phyloP scores from a whole-genome alignment of 1,140 invertebrate genomes.

The Uloborus diversus region DNA sequence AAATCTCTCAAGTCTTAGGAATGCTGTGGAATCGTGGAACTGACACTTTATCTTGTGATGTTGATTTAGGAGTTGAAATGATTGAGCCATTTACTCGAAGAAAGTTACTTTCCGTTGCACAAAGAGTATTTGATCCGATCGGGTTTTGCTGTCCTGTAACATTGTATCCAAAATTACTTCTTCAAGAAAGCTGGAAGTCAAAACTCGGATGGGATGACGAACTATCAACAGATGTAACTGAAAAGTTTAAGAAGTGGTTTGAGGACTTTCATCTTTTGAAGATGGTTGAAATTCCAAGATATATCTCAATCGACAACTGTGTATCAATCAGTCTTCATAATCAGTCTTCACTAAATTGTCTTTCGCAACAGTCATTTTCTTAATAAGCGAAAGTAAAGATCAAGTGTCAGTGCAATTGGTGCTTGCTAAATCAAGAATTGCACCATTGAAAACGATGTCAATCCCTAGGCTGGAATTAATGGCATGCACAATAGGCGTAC shows the following conservation, averaged over 20 bases:
- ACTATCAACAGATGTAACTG: not conserved
- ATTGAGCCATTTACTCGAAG: not conserved
- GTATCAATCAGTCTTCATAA: not conserved
- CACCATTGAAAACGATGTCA: conserved; percentile 5
- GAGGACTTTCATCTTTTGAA: conserved; percentile 1
- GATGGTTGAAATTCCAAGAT: not conserved
- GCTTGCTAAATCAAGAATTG: not conserved
- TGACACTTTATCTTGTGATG: not conserved
- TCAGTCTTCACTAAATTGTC: not conserved
- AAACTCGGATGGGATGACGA: conserved; percentile 7
- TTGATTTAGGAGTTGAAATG: not conserved
- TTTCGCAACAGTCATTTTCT: not conserved
- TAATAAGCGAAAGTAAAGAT: not conserved
- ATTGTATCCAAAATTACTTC: not conserved
- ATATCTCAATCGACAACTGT: not conserved
- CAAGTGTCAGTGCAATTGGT: not conserved
- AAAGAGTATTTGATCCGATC: conserved; percentile 1
- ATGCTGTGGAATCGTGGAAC: not conserved
- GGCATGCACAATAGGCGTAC: not conserved
- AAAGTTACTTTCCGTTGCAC: not conserved
- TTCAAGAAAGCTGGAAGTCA: conserved; percentile 14
- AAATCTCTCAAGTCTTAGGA: conserved; percentile 14
- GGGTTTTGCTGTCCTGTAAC: conserved; percentile 8
- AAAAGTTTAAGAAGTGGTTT: conserved; percentile 2
- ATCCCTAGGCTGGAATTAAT: not conserved